Percentiles rank a stretch among this genome's conserved stretches.
phyloP scores from a whole-genome alignment of 1,140 invertebrate genomes.

The Portunus trituberculatus region DNA sequence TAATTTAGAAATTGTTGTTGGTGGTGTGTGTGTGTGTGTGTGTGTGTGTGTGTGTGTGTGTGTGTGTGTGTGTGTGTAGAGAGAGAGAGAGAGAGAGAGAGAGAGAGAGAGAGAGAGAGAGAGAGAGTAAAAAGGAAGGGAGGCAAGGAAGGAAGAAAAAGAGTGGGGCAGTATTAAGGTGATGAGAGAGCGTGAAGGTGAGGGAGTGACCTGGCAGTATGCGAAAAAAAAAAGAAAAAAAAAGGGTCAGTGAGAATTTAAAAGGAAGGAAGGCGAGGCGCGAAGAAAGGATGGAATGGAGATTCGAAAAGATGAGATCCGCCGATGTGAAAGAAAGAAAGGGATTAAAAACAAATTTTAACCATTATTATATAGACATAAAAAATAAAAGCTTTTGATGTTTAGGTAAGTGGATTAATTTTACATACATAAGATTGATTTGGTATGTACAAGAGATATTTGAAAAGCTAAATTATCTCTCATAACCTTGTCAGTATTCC shows the following conservation, averaged over 20 bases:
- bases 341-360: not conserved
- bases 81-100: not conserved
- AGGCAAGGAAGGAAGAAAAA: not conserved
- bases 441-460: no score
- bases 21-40: not conserved
- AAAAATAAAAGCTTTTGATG: no score
- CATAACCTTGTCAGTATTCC: no score
- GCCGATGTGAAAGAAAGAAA: not conserved
- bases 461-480: no score
- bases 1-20: no score
- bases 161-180: not conserved
- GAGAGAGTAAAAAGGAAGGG: not conserved
- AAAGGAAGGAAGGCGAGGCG: not conserved
- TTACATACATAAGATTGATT: no score
- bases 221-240: not conserved
- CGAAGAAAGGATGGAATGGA: not conserved
- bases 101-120: not conserved
- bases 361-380: not conserved
- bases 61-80: not conserved
- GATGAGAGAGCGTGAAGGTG: not conserved
- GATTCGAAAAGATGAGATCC: not conserved
- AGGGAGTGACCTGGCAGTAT: not conserved
- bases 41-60: not conserved
- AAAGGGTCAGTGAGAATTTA: not conserved
- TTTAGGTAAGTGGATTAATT: no score